Base-by-base conservation (phyloP, 1,140 invertebrate species). In the Tetragnatha versicolor region DNA sequence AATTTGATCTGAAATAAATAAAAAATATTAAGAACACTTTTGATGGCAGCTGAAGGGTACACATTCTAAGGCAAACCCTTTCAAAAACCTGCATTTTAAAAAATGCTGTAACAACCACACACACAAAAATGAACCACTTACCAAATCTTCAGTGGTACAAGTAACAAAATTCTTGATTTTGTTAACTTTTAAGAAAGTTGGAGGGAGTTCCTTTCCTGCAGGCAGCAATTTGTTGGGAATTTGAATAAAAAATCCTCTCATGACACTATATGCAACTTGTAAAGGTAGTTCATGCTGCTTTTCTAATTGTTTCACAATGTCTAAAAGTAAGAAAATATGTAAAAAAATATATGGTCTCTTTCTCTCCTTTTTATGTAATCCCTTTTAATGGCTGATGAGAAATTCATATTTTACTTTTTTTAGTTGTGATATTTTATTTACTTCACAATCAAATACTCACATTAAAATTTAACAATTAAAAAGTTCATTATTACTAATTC, bases 101-200 rank as follows among this genome's bases (percentile, higher is more conserved):
- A n/a, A n/a, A n/a, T n/a, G n/a, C n/a, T n/a, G n/a, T n/a, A 17
- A 1, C 9, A 51, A 20, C n/a, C 9, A 3, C n/a, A 3, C 7
- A 60, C 5, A 6, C 9, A 35, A 72, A 47, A 5, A 55, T 4
- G 77, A 80, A 55, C 37, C 20, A 72, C 47, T 75, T 75, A 94
- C 88, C 76, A 97, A 83, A 81, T 91, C 90, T 82, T 91, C 89
- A 0, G 93, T 95, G 20, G 93, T 94, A 89, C 94, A 93, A 10
- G 89, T 90, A 17, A 93, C 84, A 10, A 85, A 86, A 61, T 88
- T 90, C 69, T 89, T 89, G 76, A 90, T 90, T 70, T 89, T 87
- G 14, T 92, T 89, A 89, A 91, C 90, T 85, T 93, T 88, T 70
- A 92, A 89, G 83, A 93, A 92, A 63, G 90, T 87, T 1, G 86